phyloP scores from a whole-genome alignment of 2,113 vertebrate species.

The Suricata suricatta region DNA sequence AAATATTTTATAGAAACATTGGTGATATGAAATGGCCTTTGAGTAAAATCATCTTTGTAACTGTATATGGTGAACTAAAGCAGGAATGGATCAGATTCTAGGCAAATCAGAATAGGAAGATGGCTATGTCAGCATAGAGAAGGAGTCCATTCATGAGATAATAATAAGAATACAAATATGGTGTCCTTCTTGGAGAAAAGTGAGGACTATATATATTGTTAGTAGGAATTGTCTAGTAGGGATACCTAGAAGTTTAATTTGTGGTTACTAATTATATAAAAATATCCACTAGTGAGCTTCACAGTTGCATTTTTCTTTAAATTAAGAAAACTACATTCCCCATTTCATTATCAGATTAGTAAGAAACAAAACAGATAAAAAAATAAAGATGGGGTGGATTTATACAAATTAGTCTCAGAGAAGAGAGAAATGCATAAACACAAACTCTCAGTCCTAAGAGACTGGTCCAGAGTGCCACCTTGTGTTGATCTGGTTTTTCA shows the following conservation, averaged over 20 bases:
- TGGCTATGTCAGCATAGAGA: not conserved
- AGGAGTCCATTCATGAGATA: not conserved
- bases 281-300: not conserved
- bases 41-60: not conserved
- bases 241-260: constrained; percentile 16
- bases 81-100: not conserved
- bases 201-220: not conserved
- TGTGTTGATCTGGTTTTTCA: constrained; percentile 66
- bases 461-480: constrained; percentile 84
- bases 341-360: constrained; percentile 1
- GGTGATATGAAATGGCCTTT: not conserved
- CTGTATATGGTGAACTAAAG: not conserved
- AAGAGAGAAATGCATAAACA: constrained; percentile 14
- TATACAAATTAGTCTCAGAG: not conserved
- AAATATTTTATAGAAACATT: not conserved
- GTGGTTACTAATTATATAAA: not conserved
- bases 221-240: not conserved
- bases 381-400: not conserved
- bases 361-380: constrained; percentile 29
- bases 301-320: constrained; percentile 44
- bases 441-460: constrained; percentile 59
- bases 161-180: not conserved
- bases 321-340: not conserved
- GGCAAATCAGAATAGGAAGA: not conserved
- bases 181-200: not conserved